Evolutionary conservation across 2,113 vertebrate genomes (phyloP).

Genomic region (Dasyornis broadbenti): DNA sequence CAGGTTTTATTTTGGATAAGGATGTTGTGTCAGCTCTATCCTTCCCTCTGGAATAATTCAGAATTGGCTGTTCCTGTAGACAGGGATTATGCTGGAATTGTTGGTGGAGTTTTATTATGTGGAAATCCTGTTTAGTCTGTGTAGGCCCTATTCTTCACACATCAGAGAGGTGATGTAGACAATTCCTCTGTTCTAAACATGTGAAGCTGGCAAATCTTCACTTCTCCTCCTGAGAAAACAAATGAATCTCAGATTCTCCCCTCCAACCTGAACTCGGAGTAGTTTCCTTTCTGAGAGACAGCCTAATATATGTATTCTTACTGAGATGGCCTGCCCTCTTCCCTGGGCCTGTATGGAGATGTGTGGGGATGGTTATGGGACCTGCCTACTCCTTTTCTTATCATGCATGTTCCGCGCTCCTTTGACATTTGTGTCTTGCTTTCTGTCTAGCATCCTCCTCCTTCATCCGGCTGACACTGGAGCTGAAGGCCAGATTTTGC

Average conservation of each 20-base stretch:
- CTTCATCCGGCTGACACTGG: constrained; percentile 84
- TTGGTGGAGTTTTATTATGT: background rate
- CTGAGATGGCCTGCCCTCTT: background rate
- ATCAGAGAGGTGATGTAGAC: background rate
- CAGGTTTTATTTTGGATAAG: constrained; percentile 20
- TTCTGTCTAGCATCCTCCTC: constrained; percentile 81
- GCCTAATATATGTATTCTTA: background rate
- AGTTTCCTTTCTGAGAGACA: background rate
- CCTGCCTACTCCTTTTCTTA: background rate
- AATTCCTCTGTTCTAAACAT: background rate
- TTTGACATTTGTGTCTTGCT: background rate
- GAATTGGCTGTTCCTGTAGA: background rate
- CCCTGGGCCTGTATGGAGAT: background rate
- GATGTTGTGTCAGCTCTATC: background rate
- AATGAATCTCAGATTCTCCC: background rate
- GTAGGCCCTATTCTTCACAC: background rate
- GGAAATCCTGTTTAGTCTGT: background rate
- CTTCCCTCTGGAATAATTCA: constrained; percentile 11
- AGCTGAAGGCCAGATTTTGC: constrained; percentile 88
- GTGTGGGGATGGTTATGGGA: background rate
- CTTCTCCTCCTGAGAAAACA: background rate
- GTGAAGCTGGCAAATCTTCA: background rate
- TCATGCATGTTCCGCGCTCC: background rate
- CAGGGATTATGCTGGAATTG: background rate
- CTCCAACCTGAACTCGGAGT: background rate